Evolutionary conservation across 2,797 vertebrate genomes (phyloP).

Genomic region (Sylvilagus floridanus): DNA sequence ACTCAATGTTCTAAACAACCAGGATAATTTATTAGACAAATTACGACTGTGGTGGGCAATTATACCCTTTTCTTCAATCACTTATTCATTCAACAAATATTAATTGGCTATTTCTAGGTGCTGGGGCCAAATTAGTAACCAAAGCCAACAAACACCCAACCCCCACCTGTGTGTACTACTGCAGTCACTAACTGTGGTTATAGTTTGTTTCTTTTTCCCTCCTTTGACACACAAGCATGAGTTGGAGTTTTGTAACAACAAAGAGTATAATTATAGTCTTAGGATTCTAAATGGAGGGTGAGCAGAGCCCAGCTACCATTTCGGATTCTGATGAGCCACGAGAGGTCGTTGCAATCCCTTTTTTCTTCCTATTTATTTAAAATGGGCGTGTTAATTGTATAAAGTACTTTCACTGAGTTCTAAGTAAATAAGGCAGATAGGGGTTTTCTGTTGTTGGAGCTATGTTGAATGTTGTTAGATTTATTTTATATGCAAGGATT

Average conservation of each 20-base stretch:
- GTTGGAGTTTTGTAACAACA: conserved; percentile 11
- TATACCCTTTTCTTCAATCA: not conserved
- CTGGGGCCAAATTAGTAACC: not conserved
- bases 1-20: not conserved
- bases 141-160: not conserved
- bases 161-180: not conserved
- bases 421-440: not conserved
- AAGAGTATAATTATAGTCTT: not conserved
- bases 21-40: not conserved
- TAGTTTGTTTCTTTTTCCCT: not conserved
- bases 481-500: not conserved
- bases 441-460: not conserved
- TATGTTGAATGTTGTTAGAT: not conserved
- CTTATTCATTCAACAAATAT: not conserved
- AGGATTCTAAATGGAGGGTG: not conserved
- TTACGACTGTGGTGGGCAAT: not conserved
- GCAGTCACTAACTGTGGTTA: not conserved
- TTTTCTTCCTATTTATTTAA: not conserved
- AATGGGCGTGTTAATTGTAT: not conserved
- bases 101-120: not conserved
- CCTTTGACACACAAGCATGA: not conserved
- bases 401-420: not conserved
- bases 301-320: not conserved
- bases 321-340: not conserved
- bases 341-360: not conserved